Evolutionary conservation across 2,113 vertebrate species (phyloP), one percentile per base, ranked within the genome.

Genomic region (Hipposideros armiger): DNA sequence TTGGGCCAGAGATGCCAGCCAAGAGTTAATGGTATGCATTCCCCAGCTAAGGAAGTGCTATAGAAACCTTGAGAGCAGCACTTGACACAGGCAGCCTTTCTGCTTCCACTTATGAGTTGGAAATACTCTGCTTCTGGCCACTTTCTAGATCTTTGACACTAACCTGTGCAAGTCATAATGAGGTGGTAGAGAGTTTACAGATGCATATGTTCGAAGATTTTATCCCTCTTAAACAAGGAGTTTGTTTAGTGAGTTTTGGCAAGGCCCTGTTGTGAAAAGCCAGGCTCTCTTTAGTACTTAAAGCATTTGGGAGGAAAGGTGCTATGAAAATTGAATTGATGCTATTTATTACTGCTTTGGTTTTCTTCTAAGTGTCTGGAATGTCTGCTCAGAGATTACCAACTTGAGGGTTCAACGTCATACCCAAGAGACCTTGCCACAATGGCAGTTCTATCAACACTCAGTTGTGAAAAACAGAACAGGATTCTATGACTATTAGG

Each of bases 311-410:
- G 91, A 92, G 96, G 86, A 93, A 92, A 95, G 82, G 67, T 96
- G 62, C 76, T 94, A 90, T 87, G 74, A 76, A 97, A 90, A 88
- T 96, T 90, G 76, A 94, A 84, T 50, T 40, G 80, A 85, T 87
- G 58, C 70, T 96, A 85, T 92, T 97, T 96, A 85, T 84, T 64
- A 77, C 80, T 87, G 17, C 83, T 91, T 92, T 94, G 91, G 84
- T 92, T 97, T 97, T 97, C 76, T 80, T 96, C 58, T 87, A 96
- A 85, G 93, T 96, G 91, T 96, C 47, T 90, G 81, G 91, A 96
- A 96, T 97, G 85, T 95, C 91, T 97, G 72, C 93, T 95, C 40
- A 94, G 93, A 97, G 87, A 94, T 96, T 84, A 95, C 93, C 76
- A 94, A 60, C 20, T 67, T 67, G 13, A 96, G 52, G 45, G n/a